These are phyloP conservation scores for Calliphora vomitoria DNA, from an alignment of 2,888 invertebrate genomes.

Conservation along the genomic window DNA sequence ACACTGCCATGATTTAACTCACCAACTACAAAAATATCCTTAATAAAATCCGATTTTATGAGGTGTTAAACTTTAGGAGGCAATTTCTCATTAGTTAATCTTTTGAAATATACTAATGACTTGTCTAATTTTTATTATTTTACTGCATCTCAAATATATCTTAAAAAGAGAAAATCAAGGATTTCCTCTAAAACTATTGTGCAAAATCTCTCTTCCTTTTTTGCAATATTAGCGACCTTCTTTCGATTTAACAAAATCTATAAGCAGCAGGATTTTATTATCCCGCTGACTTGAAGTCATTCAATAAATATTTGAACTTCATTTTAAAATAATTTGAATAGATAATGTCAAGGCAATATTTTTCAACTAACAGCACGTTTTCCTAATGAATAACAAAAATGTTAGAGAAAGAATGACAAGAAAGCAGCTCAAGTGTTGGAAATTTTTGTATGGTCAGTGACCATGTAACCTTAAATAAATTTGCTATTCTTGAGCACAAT, in stretches of 20 bases:
- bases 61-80: conserved; percentile 30
- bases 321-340: conserved; percentile 3
- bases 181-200: neutral
- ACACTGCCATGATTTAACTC: neutral
- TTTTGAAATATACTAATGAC: conserved; percentile 15
- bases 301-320: conserved; percentile 23
- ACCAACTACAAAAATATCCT: too few species aligned
- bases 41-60: neutral
- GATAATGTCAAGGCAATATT: neutral
- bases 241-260: neutral
- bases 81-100: conserved; percentile 20
- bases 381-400: neutral
- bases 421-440: conserved; percentile 17
- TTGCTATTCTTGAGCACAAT: neutral
- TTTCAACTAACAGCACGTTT: conserved; percentile 14
- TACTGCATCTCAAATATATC: neutral
- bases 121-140: conserved; percentile 28
- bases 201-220: neutral
- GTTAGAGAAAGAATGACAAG: neutral
- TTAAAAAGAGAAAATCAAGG: neutral
- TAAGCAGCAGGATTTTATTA: neutral
- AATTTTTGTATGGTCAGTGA: conserved; percentile 23
- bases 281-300: neutral
- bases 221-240: neutral
- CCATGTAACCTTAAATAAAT: conserved; percentile 24